Evolutionary conservation across 2,797 vertebrate species (phyloP).

Genomic region (Furcifer pardalis): DNA sequence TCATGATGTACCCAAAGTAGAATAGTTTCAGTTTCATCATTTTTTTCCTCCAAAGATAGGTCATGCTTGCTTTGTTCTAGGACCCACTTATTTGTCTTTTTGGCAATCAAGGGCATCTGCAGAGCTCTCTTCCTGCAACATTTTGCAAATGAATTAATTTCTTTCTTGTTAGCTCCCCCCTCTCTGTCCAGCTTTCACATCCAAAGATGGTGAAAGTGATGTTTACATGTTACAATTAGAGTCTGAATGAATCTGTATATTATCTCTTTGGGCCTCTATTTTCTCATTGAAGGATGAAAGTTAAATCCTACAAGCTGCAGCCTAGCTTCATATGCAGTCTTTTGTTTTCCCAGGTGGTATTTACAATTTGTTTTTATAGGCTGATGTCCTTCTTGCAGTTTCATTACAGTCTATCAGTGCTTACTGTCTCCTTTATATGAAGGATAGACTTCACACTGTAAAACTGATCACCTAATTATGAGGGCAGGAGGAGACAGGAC

Average conservation of each 20-base stretch:
- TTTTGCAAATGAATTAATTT: too few species aligned
- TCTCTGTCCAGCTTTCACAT: too few species aligned
- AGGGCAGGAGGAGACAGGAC: background rate
- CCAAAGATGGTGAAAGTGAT: background rate
- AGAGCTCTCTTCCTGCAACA: too few species aligned
- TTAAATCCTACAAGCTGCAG: fast-evolving
- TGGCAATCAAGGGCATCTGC: too few species aligned
- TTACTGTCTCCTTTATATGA: background rate
- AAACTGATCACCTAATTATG: background rate
- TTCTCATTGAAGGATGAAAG: constrained; percentile 6
- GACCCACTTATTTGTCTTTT: too few species aligned
- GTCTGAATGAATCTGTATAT: background rate
- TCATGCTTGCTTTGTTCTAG: too few species aligned
- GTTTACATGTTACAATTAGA: background rate
- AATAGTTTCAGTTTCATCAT: too few species aligned
- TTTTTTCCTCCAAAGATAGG: too few species aligned
- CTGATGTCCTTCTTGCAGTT: constrained; percentile 12
- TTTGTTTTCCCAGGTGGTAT: background rate
- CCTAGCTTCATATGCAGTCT: background rate
- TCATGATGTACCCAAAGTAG: too few species aligned
- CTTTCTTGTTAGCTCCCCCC: too few species aligned
- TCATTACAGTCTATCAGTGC: constrained; percentile 25
- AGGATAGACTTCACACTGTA: background rate
- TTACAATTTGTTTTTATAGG: background rate
- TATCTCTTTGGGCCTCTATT: constrained; percentile 2